Conservation (phyloP, 1,140 invertebrate species). For the Caenorhabditis latens region DNA sequence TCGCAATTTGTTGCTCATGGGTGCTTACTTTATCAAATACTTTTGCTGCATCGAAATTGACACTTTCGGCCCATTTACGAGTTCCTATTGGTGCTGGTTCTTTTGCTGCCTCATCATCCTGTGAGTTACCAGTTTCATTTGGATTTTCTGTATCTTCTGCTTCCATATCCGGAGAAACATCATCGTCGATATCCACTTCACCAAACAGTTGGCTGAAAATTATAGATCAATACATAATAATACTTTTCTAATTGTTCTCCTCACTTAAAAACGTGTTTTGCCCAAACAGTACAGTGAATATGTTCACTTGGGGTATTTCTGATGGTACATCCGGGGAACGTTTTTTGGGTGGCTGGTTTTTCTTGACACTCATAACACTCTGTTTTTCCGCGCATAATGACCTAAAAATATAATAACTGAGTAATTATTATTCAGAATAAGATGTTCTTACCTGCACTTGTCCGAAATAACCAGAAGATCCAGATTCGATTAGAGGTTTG, state of each 20-base stretch:
- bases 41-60: slow-evolving; percentile 85
- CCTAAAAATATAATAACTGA: slow-evolving; percentile 43
- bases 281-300: slow-evolving; percentile 99
- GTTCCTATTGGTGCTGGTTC: slow-evolving; percentile 82
- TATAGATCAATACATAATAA: background rate
- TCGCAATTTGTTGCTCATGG: background rate
- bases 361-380: slow-evolving; percentile 97
- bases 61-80: slow-evolving; percentile 87
- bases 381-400: slow-evolving; percentile 83
- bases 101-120: background rate
- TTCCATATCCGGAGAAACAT: slow-evolving; percentile 95
- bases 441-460: slow-evolving; percentile 82
- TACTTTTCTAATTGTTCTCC: slow-evolving; percentile 71
- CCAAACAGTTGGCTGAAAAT: slow-evolving; percentile 92
- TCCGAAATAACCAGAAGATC: slow-evolving; percentile 94
- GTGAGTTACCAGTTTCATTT: slow-evolving; percentile 80
- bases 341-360: slow-evolving; percentile 85
- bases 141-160: slow-evolving; percentile 86
- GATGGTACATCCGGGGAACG: slow-evolving; percentile 97
- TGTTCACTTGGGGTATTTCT: slow-evolving; percentile 99
- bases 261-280: slow-evolving; percentile 98
- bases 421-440: background rate
- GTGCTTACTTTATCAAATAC: slow-evolving; percentile 81
- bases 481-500: slow-evolving; percentile 94
- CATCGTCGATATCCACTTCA: slow-evolving; percentile 93